Base-by-base conservation (phyloP, 2,113 vertebrate genomes). In the Oryzias curvinotus region DNA sequence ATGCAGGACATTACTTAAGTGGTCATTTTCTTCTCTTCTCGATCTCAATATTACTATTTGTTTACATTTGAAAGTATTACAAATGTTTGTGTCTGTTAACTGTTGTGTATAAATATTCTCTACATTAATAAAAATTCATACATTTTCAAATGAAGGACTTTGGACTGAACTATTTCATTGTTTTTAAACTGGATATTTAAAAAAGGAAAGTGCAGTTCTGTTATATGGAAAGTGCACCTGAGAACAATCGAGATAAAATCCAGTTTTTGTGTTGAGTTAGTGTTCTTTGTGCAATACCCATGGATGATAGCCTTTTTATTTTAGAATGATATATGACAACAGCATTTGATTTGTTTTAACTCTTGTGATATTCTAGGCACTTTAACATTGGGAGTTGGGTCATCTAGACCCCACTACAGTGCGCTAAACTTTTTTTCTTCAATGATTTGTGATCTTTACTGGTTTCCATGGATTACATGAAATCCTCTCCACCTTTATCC, bases 41-140 rank as follows among this genome's bases (percentile, higher is more conserved):
- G 52, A 87, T 84, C 87, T 90, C 79, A 78, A 85, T 85, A 82
- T 84, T 86, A 77, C 75, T 85, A 83, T 89, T 87, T 90, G 92
- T 93, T 93, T 92, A 93, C 91, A 91, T 89, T 89, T 85, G 83
- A 73, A 91, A 92, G 87, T 93, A 92, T 91, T 92, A 84, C 56
- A 72, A 65, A 72, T 87, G 83, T 91, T 90, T 88, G 73, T 75
- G 88, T 91, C 85, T 90, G 82, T 91, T 89, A 87, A 78, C 45
- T 73, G 85, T 91, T 82, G 73, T 91, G 80, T 84, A 80, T 77
- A 84, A 82, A 77, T 84, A 78, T 65, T 85, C 73, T 88, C 84
- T 87, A 75, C 80, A 80, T 85, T 72, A 82, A 81, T 74, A 70
- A 89, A 78, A 78, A 49, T 80, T 82, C 71, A 73, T 80, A 85